phyloP scores from a whole-genome alignment of 2,888 invertebrate species.

The Cerastoderma edule region DNA sequence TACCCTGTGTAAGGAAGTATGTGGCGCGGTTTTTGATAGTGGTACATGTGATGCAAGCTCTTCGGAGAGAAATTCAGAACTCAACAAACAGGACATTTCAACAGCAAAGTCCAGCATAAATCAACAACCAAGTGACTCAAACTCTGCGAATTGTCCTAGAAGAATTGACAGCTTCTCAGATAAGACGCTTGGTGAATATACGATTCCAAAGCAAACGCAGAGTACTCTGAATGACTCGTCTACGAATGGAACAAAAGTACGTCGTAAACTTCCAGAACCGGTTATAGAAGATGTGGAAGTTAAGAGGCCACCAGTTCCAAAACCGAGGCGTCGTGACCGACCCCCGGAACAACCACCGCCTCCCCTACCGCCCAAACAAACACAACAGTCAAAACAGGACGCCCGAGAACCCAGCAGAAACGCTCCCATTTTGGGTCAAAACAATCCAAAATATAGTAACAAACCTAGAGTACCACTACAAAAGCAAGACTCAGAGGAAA shows the following conservation, averaged over 20 bases:
- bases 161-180: not conserved
- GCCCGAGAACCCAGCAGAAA: slow-evolving; percentile 49
- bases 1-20: not conserved
- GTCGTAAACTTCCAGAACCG: slow-evolving; percentile 77
- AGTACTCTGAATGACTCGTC: slow-evolving; percentile 9
- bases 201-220: not conserved
- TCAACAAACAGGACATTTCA: not conserved
- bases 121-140: not conserved
- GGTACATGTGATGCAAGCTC: slow-evolving; percentile 6
- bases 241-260: slow-evolving; percentile 55
- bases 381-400: slow-evolving; percentile 35
- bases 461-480: slow-evolving; percentile 43
- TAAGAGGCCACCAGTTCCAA: slow-evolving; percentile 59
- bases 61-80: not conserved
- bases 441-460: slow-evolving; percentile 1
- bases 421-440: slow-evolving; percentile 37
- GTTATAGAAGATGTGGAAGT: slow-evolving; percentile 66
- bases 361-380: slow-evolving; percentile 39
- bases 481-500: slow-evolving; percentile 75
- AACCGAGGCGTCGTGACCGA: slow-evolving; percentile 61
- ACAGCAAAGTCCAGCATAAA: not conserved
- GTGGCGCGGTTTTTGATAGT: not conserved
- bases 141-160: not conserved
- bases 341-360: slow-evolving; percentile 42
- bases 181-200: not conserved